Evolutionary conservation across 2,888 invertebrate genomes (phyloP).

Genomic region (Petrolisthes manimaculis): DNA sequence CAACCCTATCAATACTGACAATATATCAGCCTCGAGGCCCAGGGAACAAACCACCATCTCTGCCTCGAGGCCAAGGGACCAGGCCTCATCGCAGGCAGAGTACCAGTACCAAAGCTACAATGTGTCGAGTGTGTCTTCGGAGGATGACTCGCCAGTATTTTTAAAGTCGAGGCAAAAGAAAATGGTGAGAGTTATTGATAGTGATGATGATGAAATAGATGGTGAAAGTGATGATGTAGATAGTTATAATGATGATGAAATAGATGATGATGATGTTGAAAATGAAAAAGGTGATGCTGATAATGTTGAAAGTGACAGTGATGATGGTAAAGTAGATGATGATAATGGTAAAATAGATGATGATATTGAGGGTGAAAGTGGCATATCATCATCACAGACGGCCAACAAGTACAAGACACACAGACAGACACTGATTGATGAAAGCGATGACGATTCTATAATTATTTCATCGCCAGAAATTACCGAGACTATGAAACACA

Average conservation of each 20-base stretch:
- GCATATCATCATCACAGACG: background rate
- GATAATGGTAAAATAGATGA: background rate
- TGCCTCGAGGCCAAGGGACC: background rate
- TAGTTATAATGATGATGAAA: background rate
- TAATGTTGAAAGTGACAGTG: background rate
- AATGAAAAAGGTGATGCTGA: background rate
- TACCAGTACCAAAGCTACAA: no score
- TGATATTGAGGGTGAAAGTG: background rate
- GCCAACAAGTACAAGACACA: no score
- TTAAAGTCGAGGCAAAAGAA: background rate
- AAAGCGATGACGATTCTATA: no score
- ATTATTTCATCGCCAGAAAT: no score
- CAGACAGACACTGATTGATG: no score
- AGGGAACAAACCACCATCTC: background rate
- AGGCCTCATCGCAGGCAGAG: background rate
- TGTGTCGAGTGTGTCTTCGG: background rate
- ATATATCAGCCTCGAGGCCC: background rate
- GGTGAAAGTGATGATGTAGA: background rate
- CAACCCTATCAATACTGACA: no score
- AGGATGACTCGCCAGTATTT: background rate
- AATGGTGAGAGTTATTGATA: background rate
- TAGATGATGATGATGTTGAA: background rate
- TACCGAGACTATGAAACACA: background rate
- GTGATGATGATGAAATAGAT: conserved; percentile 21
- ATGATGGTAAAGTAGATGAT: no score